Base-by-base conservation (phyloP, 2,113 vertebrate genomes). In the Otocyon megalotis region DNA sequence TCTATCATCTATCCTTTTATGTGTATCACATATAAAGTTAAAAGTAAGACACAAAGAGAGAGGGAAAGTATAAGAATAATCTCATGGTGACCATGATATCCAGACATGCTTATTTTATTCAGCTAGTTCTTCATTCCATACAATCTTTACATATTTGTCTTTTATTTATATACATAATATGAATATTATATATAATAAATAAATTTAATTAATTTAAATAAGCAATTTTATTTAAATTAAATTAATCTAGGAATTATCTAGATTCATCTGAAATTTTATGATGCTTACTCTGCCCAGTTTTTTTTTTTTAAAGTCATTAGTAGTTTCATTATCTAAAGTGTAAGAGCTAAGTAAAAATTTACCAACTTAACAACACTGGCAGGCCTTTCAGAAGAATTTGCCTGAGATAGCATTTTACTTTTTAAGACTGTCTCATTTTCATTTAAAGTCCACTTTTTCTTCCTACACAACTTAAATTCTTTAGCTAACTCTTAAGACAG, bases 181-280 rank as follows among this genome's bases (percentile, higher is more conserved):
- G 43, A 43, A 43, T 43, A 43, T 43, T 43, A 43, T 43, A 43
- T 43, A 43, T 43, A 43, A 43, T 43, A 43, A 43, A 43, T 43
- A 43, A 43, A 43, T 43, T 43, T 43, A 43, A 7, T 43, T 43
- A 43, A 43, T 43, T 43, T 43, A 43, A 43, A 60, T 80, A 85
- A 94, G n/a, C 62, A 84, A 95, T 89, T 88, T 35, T 62, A 74
- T 30, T 92, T 96, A 94, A 93, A 32, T 93, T 74, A 95, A 88
- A 84, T 69, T 24, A 90, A 95, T 24, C n/a, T 67, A 94, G 50
- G 56, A 91, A 86, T 88, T 88, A 88, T 35, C 79, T 92, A 60
- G 43, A 93, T 79, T 95, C 63, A 48, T 50, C 56, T 63, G 35
- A 93, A 86, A 93, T 65, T 76, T 79, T 77, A 43, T 80, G 8